These are phyloP conservation scores for Pachymerium ferrugineum DNA, from an alignment of 2,888 invertebrate genomes.

Conservation along the genomic window DNA sequence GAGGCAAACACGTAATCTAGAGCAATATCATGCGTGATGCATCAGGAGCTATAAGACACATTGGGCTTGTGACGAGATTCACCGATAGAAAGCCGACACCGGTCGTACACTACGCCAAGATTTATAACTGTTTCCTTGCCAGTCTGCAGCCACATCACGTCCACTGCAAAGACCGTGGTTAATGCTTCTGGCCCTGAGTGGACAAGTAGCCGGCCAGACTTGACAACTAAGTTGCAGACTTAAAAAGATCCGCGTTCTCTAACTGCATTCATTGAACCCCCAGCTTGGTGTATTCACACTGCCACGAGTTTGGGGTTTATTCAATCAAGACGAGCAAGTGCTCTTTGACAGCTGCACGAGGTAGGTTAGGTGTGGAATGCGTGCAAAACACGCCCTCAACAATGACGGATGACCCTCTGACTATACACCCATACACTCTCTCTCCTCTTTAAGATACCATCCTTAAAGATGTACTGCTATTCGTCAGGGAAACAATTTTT, in stretches of 20 bases:
- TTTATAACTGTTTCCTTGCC: slow-evolving; percentile 25
- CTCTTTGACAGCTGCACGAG: slow-evolving; percentile 24
- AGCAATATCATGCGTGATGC: neutral
- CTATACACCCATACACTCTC: neutral
- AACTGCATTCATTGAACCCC: slow-evolving; percentile 24
- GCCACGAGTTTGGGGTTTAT: slow-evolving; percentile 27
- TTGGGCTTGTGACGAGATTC: slow-evolving; percentile 23
- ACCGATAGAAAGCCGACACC: neutral
- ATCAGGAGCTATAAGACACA: slow-evolving; percentile 12
- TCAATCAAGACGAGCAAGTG: slow-evolving; percentile 25
- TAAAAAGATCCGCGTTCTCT: slow-evolving; percentile 22
- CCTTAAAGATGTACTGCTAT: neutral
- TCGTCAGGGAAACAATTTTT: too few species aligned
- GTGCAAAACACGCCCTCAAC: slow-evolving; percentile 24
- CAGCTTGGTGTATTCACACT: slow-evolving; percentile 1
- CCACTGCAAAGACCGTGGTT: slow-evolving; percentile 24
- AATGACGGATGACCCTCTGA: slow-evolving; percentile 23
- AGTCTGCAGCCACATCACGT: slow-evolving; percentile 27
- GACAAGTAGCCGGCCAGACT: slow-evolving; percentile 13
- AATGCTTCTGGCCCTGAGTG: slow-evolving; percentile 25
- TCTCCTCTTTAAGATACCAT: slow-evolving; percentile 3
- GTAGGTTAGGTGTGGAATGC: slow-evolving; percentile 27
- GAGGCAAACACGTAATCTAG: neutral
- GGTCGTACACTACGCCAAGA: slow-evolving; percentile 20
- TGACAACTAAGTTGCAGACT: slow-evolving; percentile 20